A percentile compares a stretch with the other conserved stretches of the same genome.
Evolutionary conservation across 2,113 vertebrate species (phyloP).

Genomic region (Anhinga anhinga): DNA sequence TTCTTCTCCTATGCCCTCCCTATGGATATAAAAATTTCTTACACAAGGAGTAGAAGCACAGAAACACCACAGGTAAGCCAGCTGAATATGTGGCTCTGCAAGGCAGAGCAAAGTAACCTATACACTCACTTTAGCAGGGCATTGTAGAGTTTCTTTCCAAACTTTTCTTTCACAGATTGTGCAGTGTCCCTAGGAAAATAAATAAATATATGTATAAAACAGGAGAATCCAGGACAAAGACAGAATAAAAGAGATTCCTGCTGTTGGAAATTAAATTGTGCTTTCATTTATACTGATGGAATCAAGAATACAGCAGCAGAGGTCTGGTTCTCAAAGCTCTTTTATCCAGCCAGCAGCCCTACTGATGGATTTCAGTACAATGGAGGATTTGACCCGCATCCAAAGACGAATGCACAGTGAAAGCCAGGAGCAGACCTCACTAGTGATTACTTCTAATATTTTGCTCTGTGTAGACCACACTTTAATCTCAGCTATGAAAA

Average conservation of each 20-base stretch:
- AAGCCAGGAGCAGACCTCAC: background rate
- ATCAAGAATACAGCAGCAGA: background rate
- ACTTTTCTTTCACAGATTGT: slow-evolving; percentile 93
- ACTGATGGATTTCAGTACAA: background rate
- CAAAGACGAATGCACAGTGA: background rate
- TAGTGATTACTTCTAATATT: background rate
- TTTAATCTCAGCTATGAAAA: background rate
- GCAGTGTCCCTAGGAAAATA: slow-evolving; percentile 87
- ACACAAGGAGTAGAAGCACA: background rate
- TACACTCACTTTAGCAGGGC: slow-evolving; percentile 86
- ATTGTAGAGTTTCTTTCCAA: slow-evolving; percentile 94
- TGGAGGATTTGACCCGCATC: background rate
- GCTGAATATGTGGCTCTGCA: background rate
- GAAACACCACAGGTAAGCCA: background rate
- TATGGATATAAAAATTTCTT: background rate
- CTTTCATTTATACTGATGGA: background rate
- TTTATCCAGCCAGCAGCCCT: background rate
- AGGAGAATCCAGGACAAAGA: background rate
- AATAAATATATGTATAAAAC: background rate
- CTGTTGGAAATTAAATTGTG: background rate
- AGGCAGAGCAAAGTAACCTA: background rate
- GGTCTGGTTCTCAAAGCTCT: background rate
- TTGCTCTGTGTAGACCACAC: background rate
- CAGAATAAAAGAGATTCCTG: background rate
- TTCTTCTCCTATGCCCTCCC: background rate